These are phyloP conservation scores for Darevskia nairensis DNA, from an alignment of 2,797 vertebrate species.

Conservation along the genomic window DNA sequence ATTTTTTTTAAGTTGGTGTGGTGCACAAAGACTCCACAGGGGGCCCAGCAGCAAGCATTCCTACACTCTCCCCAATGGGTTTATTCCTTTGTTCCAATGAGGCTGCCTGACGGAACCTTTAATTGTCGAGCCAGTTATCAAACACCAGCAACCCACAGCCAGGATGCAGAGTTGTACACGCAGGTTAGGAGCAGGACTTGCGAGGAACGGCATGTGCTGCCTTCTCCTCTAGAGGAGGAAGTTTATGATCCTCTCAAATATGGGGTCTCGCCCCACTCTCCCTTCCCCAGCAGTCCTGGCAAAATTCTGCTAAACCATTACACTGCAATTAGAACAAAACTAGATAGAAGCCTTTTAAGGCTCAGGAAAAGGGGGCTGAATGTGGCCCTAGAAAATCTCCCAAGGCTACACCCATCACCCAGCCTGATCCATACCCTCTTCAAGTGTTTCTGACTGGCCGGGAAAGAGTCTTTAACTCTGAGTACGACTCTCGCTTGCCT, in stretches of 20 bases:
- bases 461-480: no score
- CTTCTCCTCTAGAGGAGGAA: background rate
- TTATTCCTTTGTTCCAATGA: background rate
- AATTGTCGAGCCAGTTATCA: background rate
- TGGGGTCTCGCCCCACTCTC: background rate
- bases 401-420: no score
- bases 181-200: background rate
- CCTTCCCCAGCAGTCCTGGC: no score
- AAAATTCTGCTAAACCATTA: background rate
- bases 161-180: no score
- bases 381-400: no score
- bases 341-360: background rate
- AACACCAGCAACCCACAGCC: background rate
- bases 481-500: no score
- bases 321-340: background rate
- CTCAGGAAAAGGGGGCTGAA: no score
- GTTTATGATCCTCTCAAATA: background rate
- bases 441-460: no score
- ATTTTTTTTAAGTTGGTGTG: background rate
- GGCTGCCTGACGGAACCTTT: background rate
- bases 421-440: no score
- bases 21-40: background rate
- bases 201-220: background rate
- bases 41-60: background rate
- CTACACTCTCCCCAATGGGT: background rate